These are phyloP conservation scores for Cairina moschata DNA, from an alignment of 2,113 vertebrate genomes.

Conservation along the genomic window DNA sequence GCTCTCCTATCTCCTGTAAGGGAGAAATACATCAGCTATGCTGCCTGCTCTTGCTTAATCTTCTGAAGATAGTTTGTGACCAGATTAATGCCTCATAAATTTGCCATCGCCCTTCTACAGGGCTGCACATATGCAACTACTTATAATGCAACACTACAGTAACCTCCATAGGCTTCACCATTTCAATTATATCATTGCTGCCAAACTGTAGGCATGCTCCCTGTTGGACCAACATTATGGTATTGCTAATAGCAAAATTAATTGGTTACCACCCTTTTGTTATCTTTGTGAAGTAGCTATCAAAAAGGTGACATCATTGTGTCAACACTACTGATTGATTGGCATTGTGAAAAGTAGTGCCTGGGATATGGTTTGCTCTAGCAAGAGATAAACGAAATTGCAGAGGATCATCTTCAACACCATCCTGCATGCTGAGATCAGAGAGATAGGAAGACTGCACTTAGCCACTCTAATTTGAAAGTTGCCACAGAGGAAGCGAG, in stretches of 20 bases:
- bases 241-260: not conserved
- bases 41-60: not conserved
- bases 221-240: not conserved
- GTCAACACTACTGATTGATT: not conserved
- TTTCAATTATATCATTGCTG: not conserved
- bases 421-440: not conserved
- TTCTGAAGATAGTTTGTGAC: not conserved
- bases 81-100: not conserved
- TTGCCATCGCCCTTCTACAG: not conserved
- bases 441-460: not conserved
- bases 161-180: not conserved
- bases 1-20: not conserved
- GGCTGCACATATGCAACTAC: not conserved
- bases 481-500: not conserved
- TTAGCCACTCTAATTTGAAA: not conserved
- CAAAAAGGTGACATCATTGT: not conserved
- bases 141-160: accelerated
- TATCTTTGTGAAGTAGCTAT: not conserved
- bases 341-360: not conserved
- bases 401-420: not conserved
- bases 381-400: slow-evolving; percentile 27
- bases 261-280: not conserved
- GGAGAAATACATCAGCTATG: not conserved
- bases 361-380: not conserved
- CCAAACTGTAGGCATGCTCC: not conserved